These are phyloP conservation scores for Diplosoma virens DNA, from an alignment of 23 tunicate species.

Conservation along the genomic window DNA sequence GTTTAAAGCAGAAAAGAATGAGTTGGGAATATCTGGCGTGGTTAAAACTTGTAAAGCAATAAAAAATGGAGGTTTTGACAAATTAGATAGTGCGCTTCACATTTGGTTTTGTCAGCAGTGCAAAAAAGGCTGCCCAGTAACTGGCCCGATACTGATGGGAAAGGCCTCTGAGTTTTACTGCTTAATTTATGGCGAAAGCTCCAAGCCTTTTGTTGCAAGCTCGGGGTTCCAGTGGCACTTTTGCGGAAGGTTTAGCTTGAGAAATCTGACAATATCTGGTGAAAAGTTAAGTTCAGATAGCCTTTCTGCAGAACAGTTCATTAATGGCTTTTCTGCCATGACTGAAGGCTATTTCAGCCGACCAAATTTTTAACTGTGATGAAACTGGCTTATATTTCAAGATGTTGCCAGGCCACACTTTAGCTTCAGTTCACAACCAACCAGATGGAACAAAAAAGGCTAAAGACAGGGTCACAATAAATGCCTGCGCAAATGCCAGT, in stretches of 20 bases:
- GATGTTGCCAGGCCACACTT: slow-evolving; percentile 11
- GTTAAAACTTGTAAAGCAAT: slow-evolving; percentile 14
- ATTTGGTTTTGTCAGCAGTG: slow-evolving; percentile 18
- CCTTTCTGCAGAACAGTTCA: not conserved
- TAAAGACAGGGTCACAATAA: slow-evolving; percentile 5
- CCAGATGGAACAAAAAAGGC: slow-evolving; percentile 10
- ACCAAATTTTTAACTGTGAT: slow-evolving; percentile 19
- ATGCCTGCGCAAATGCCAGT: slow-evolving; percentile 23
- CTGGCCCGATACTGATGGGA: slow-evolving; percentile 5
- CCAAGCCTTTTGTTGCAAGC: slow-evolving; percentile 10
- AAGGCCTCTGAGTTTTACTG: slow-evolving; percentile 17
- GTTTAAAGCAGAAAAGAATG: not conserved
- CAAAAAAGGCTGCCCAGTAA: slow-evolving; percentile 10
- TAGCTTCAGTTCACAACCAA: slow-evolving; percentile 1
- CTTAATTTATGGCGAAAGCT: slow-evolving; percentile 3
- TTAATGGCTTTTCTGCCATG: not conserved
- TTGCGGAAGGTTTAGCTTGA: slow-evolving; percentile 1
- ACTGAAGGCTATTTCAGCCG: not conserved
- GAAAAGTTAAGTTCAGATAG: not conserved
- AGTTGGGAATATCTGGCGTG: not conserved
- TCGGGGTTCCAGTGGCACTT: slow-evolving; percentile 24
- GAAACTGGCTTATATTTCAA: slow-evolving; percentile 13
- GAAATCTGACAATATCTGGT: not conserved
- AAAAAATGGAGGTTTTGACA: not conserved
- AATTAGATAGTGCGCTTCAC: slow-evolving; percentile 16